Evolutionary conservation across 1,140 invertebrate species (phyloP), one percentile per base, ranked within the genome.

Genomic region (Pseudoatta argentina): DNA sequence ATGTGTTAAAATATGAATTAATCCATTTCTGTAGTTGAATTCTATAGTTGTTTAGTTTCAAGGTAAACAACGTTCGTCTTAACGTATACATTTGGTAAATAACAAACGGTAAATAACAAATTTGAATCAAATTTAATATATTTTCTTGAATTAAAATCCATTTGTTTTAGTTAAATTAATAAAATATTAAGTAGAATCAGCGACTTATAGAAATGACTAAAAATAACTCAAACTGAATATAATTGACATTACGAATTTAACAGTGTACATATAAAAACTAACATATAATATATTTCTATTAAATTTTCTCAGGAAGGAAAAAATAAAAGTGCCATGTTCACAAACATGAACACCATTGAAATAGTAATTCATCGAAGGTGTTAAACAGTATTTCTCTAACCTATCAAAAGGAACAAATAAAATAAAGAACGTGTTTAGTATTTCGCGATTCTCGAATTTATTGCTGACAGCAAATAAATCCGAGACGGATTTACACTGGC

Each of bases 401-500:
- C 66, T 34, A 27, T 18, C 78, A 34, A 67, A 81, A 71, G 66
- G 51, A 81, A 57, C 34, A 71, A 81, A 81, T 81, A 71, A 71
- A 81, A 81, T 81, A 71, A 81, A 81, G 51, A 66, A 81, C 57
- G 51, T 24, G 78, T 71, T 81, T 81, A 81, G 78, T 81, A 81
- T 81, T 71, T 71, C 34, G 78, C 64, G 78, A 81, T 57, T 81
- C 78, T 81, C 64, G 53, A 81, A 81, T 81, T 81, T 81, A 81
- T 81, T 71, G 64, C 66, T 71, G 78, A 81, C 78, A 71, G 78
- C 64, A 71, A 81, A 81, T 81, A 81, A 81, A 81, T 81, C 64
- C 78, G 78, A 81, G 78, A 81, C 78, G 78, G 78, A 81, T 81
- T 81, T 71, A 71, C 78, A 81, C 66, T 81, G 51, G 78, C 64